phyloP scores from a whole-genome alignment of 2,888 invertebrate genomes.

The Aproaerema taeniolella region DNA sequence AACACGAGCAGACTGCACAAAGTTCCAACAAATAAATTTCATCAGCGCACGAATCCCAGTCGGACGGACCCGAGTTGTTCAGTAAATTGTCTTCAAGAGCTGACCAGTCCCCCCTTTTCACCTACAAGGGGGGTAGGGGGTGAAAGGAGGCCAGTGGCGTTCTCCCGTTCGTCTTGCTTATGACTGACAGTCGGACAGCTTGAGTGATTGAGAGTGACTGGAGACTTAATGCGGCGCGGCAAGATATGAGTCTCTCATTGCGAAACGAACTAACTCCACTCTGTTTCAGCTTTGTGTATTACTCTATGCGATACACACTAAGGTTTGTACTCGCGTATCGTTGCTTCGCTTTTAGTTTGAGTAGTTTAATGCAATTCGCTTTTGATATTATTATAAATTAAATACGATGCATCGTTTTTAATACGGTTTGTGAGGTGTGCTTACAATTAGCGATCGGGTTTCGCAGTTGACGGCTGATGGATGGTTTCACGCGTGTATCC shows the following conservation, averaged over 20 bases:
- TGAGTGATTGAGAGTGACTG: conserved; percentile 77
- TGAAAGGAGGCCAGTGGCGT: conserved; percentile 58
- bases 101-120: conserved; percentile 58
- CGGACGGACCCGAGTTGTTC: conserved; percentile 58
- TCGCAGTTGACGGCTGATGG: conserved; percentile 42
- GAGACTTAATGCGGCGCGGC: conserved; percentile 71
- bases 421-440: conserved; percentile 50
- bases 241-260: conserved; percentile 36
- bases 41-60: conserved; percentile 60
- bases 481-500: conserved; percentile 24
- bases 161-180: conserved; percentile 75
- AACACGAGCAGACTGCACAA: conserved; percentile 46
- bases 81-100: conserved; percentile 76
- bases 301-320: conserved; percentile 30
- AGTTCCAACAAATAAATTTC: conserved; percentile 69
- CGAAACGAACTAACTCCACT: conserved; percentile 35
- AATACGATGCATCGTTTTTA: conserved; percentile 63
- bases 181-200: conserved; percentile 74
- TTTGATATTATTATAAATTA: conserved; percentile 65
- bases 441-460: conserved; percentile 54
- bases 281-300: conserved; percentile 31
- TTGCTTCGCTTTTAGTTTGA: not conserved
- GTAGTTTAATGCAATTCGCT: conserved; percentile 28
- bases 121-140: conserved; percentile 38
- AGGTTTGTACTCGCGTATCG: conserved; percentile 15